Base-by-base conservation (phyloP, 2,888 invertebrate genomes). In the Drosophila hawaiiensis region DNA sequence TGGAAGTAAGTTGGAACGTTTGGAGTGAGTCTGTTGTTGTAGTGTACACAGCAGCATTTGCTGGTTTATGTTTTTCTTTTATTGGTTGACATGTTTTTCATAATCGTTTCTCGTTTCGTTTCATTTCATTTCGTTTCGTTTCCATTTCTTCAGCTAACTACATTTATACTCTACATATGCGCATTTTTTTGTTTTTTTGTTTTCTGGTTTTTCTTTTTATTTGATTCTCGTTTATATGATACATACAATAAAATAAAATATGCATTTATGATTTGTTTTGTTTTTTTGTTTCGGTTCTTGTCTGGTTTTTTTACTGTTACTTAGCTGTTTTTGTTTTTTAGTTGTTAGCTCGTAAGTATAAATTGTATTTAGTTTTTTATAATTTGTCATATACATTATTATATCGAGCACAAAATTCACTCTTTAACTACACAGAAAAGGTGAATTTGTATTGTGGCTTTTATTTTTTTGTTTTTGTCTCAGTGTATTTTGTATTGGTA, bases 211-310 rank as follows among this genome's bases (percentile, higher is more conserved):
- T 68, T 71, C 59, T 68, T 84, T 47, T 74, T 83, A 83, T 84
- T 84, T 80, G 70, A 73, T 84, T 78, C 58, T 79, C 72, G 72
- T 81, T 68, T 68, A 70, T 81, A 75, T 77, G 76, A 68, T 78
- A 84, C 76, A 84, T 80, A 77, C 73, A 80, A 73, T 80, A 80
- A 80, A 80, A 78, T 78, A 80, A 80, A 81, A 80, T 77, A 80
- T 80, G 80, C 73, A 78, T 78, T 81, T 77, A 68, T 72, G 68
- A 71, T 77, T 72, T 72, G 55, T 68, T 59, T 61, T 41, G 68
- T 68, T 54, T 39, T 58, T 52, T 64, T 37, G 43, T 59, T 56
- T 56, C 60, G 55, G 25, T 62, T 71, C 39, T 28, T 29, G 56
- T 41, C 58, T 69, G 61, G 33, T 52, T 62, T 37, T 58, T 31